phyloP scores from a whole-genome alignment of 1,140 invertebrate species.

The Andrena cerasifolii region DNA sequence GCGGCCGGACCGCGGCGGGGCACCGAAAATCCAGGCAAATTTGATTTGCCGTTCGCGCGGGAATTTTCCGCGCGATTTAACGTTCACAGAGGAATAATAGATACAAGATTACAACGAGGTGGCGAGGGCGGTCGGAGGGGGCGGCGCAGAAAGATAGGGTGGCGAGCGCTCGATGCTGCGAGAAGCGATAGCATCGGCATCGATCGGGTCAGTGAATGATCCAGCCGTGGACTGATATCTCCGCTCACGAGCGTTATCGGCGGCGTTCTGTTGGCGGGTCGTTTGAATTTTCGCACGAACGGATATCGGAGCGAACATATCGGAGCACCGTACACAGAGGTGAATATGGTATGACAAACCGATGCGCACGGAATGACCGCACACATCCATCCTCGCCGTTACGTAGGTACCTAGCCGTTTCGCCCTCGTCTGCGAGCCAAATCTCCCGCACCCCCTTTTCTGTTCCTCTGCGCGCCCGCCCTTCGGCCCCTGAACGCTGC shows the following conservation, averaged over 20 bases:
- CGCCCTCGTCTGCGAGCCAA: conserved; percentile 7
- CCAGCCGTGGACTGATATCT: conserved; percentile 61
- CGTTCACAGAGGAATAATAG: conserved; percentile 36
- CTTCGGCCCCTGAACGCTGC: background rate
- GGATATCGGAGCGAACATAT: conserved; percentile 65
- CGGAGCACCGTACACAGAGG: conserved; percentile 38
- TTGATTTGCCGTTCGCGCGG: background rate
- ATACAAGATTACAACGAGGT: conserved; percentile 22
- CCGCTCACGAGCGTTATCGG: conserved; percentile 62
- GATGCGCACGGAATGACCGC: conserved; percentile 36
- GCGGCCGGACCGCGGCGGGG: background rate
- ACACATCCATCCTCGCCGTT: conserved; percentile 27
- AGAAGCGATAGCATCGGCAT: conserved; percentile 57
- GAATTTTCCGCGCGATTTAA: conserved; percentile 38
- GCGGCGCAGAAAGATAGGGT: background rate
- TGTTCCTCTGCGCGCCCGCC: background rate
- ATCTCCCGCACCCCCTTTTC: background rate
- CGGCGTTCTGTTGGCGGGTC: conserved; percentile 67
- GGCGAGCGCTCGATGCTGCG: conserved; percentile 30
- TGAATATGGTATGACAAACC: conserved; percentile 46
- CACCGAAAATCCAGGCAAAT: conserved; percentile 12
- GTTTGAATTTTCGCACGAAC: conserved; percentile 76
- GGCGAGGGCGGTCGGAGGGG: background rate
- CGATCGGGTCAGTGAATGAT: conserved; percentile 55
- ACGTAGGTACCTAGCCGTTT: conserved; percentile 28